Evolutionary conservation across 2,888 invertebrate species (phyloP).

Genomic region (Caenorhabditis virilis): DNA sequence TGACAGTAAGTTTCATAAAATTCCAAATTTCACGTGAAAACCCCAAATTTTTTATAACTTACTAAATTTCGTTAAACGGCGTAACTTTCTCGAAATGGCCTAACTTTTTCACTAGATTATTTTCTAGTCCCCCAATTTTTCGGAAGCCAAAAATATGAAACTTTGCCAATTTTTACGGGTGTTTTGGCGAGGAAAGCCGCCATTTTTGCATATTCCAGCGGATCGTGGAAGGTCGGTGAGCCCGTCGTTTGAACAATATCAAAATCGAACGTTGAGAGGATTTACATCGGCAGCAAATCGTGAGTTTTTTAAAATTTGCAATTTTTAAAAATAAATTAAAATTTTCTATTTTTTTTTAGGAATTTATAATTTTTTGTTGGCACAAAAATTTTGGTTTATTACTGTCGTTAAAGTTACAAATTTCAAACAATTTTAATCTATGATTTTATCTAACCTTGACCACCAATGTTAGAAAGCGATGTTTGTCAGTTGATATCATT

Average conservation of each 20-base stretch:
- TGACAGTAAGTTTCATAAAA: constrained; percentile 22
- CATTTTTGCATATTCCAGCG: constrained; percentile 7
- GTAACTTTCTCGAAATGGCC: constrained; percentile 4
- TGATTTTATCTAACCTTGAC: too few relatives aligned
- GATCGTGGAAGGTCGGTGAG: constrained; percentile 34
- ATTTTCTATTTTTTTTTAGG: background rate
- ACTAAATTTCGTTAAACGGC: too few relatives aligned
- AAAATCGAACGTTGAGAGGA: constrained; percentile 30
- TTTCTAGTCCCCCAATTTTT: too few relatives aligned
- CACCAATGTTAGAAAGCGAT: too few relatives aligned
- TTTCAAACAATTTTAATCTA: too few relatives aligned
- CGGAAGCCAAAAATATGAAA: constrained; percentile 12
- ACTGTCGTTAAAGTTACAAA: too few relatives aligned
- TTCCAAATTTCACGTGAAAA: too few relatives aligned
- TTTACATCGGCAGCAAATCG: constrained; percentile 33
- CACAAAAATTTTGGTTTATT: too few relatives aligned
- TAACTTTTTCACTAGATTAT: constrained; percentile 6
- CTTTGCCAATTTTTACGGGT: constrained; percentile 8
- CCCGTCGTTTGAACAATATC: constrained; percentile 33
- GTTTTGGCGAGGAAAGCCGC: background rate
- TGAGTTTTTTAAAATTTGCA: too few relatives aligned
- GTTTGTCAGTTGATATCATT: too few relatives aligned
- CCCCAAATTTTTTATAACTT: too few relatives aligned
- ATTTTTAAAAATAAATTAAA: background rate
- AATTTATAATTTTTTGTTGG: too few relatives aligned